phyloP scores from a whole-genome alignment of 23 tunicate species.

The Trididemnum clinides region DNA sequence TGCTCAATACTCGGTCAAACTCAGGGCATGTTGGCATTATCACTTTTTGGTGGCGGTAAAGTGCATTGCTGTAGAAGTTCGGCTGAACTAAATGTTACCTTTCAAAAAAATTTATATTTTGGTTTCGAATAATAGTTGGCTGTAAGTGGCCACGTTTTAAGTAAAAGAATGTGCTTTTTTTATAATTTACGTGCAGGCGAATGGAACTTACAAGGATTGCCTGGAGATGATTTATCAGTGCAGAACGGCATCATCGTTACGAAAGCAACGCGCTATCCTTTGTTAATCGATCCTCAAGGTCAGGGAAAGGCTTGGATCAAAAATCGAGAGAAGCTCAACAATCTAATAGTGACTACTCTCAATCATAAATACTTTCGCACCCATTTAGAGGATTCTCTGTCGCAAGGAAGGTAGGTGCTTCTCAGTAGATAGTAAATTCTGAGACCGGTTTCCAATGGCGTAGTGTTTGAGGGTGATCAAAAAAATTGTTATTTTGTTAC shows the following conservation, averaged over 20 bases:
- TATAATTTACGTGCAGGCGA: too few species aligned
- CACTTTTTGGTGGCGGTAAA: too few species aligned
- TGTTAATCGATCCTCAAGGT: constrained; percentile 95
- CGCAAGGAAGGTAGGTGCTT: constrained; percentile 92
- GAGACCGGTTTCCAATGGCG: too few species aligned
- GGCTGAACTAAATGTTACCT: too few species aligned
- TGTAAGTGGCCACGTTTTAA: too few species aligned
- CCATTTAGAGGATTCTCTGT: constrained; percentile 91
- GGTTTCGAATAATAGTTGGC: background rate
- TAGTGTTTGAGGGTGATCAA: too few species aligned
- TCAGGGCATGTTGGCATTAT: too few species aligned
- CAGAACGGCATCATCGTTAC: constrained; percentile 99
- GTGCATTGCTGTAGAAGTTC: too few species aligned
- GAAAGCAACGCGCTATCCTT: constrained; percentile 93
- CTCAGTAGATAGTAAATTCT: too few species aligned
- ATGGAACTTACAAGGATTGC: constrained; percentile 97
- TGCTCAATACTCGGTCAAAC: too few species aligned
- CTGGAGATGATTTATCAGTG: constrained; percentile 90
- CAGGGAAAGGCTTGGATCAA: constrained; percentile 98
- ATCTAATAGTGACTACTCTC: constrained; percentile 79
- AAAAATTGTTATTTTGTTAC: too few species aligned
- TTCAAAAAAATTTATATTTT: background rate
- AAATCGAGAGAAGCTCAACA: constrained; percentile 86
- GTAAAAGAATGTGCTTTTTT: too few species aligned
- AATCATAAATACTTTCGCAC: constrained; percentile 97